Percentiles rank a stretch among this genome's conserved stretches.
Evolutionary conservation across 1,140 invertebrate species (phyloP).

Genomic region (Bombyx mandarina): DNA sequence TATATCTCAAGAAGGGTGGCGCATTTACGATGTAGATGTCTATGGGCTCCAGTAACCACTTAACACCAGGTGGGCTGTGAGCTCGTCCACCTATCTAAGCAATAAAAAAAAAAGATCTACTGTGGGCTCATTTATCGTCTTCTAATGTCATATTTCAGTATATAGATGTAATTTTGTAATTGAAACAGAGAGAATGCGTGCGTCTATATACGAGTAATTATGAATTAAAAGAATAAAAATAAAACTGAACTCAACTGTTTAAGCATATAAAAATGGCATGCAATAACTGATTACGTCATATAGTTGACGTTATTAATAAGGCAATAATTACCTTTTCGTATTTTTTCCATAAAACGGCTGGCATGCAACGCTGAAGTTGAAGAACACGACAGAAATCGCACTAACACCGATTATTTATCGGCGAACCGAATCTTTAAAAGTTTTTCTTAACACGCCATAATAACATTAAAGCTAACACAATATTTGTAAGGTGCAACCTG

Average conservation of each 20-base stretch:
- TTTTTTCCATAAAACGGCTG: background rate
- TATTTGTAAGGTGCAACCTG: constrained; percentile 5
- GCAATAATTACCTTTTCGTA: background rate
- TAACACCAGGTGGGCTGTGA: too few species aligned
- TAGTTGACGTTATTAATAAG: background rate
- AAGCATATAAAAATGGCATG: background rate
- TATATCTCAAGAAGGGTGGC: too few species aligned
- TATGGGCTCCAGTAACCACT: too few species aligned
- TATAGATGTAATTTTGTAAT: too few species aligned
- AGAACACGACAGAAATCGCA: constrained; percentile 8
- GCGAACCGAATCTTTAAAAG: constrained; percentile 11
- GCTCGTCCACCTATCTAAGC: too few species aligned
- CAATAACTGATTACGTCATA: background rate
- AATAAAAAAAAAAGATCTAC: too few species aligned
- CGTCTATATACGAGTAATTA: too few species aligned
- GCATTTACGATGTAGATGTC: too few species aligned
- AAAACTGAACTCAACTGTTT: background rate
- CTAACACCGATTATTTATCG: constrained; percentile 15
- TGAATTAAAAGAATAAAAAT: too few species aligned
- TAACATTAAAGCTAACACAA: constrained; percentile 16
- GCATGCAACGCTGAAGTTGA: background rate
- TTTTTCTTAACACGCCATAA: constrained; percentile 17
- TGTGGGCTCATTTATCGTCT: too few species aligned
- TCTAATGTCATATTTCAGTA: too few species aligned
- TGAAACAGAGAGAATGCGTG: too few species aligned